Conservation (phyloP, 2,113 vertebrate genomes). For the Nibea albiflora region DNA sequence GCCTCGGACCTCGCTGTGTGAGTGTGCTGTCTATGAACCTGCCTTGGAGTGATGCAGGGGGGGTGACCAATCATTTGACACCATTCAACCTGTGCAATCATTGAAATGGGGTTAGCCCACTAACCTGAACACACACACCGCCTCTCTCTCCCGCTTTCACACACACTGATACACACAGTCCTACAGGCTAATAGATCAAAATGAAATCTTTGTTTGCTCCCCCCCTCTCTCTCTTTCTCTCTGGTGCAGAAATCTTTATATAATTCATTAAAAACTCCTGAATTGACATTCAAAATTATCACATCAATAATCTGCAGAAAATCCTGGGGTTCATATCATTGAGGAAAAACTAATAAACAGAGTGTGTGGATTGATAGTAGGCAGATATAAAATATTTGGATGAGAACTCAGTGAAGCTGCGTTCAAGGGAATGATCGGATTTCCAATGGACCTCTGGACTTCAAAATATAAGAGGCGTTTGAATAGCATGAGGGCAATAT, state of each 20-base stretch:
- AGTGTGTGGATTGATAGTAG: not conserved
- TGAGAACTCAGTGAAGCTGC: not conserved
- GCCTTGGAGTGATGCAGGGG: slow-evolving; percentile 20
- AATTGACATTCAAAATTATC: not conserved
- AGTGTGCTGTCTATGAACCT: slow-evolving; percentile 3
- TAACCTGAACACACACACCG: slow-evolving; percentile 22
- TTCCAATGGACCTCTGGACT: not conserved
- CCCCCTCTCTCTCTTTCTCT: not conserved
- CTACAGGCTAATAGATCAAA: slow-evolving; percentile 16
- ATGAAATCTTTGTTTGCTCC: not conserved
- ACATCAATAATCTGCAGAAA: not conserved
- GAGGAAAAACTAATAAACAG: not conserved
- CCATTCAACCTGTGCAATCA: slow-evolving; percentile 33
- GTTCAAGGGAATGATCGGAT: not conserved
- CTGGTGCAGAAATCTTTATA: not conserved
- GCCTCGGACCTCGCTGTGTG: slow-evolving; percentile 1
- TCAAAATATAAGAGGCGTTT: not conserved
- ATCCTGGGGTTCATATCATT: not conserved
- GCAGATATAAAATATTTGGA: not conserved
- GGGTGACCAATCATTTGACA: slow-evolving; percentile 44
- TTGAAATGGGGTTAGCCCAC: slow-evolving; percentile 33
- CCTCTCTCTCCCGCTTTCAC: not conserved
- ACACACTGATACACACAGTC: not conserved
- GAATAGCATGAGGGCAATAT: not conserved
- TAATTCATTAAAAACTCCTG: not conserved